Base-by-base conservation (phyloP, 2,888 invertebrate genomes). In the Eumerus sabulonum region DNA sequence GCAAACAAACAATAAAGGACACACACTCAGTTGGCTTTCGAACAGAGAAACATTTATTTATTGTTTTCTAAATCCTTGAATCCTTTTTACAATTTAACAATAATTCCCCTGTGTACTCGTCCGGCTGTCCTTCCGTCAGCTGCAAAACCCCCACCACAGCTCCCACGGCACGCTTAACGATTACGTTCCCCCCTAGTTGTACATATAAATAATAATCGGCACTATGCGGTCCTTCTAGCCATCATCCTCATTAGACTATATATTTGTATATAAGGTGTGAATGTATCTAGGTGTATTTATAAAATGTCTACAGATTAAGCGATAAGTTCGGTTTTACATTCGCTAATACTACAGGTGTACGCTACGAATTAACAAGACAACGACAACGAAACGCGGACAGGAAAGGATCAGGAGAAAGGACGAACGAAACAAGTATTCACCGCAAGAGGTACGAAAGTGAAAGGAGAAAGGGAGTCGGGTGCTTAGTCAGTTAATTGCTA, bases 251-350 rank as follows among this genome's bases (percentile, higher is more conserved):
- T 4, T 27, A 27, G 2, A 27, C 27, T 27, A 27, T 27, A 27
- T 27, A 27, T 27, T 7, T 27, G 16, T 18, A 63, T 42, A 38
- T 40, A 9, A 9, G 12, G n/a, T n/a, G n/a, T n/a, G n/a, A n/a
- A n/a, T 44, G 44, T 40, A 11, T 40, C 9, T 40, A 48, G 35
- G 27, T 48, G 53, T 47, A 64, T 36, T 50, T 73, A 71, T 70
- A 73, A 62, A 72, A 73, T 74, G 74, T 77, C 70, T 82, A 82
- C 74, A 79, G 79, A 72, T 67, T 57, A 71, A 77, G 73, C 73
- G 47, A 50, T 62, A 62, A 18, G 44, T 42, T 64, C 16, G 19
- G 18, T 11, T 56, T 53, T 45, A 19, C n/a, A 18, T 51, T 53
- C 60, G 17, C 83, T 83, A 70, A 66, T 72, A 47, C 79, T 71